phyloP scores from a whole-genome alignment of 2,888 invertebrate genomes.

The Heliconius ismenius region DNA sequence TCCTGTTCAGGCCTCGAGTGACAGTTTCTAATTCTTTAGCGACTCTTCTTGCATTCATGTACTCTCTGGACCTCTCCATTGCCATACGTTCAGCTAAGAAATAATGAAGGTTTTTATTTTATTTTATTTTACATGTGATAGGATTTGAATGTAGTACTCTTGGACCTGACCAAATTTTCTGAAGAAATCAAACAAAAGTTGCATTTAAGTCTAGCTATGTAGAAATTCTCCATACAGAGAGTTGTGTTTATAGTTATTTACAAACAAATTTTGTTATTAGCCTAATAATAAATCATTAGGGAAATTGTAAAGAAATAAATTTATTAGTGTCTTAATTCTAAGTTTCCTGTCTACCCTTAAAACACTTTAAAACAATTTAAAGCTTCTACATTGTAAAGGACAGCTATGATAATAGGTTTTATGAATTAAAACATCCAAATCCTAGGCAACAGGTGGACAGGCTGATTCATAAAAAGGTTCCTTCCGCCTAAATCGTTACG shows the following conservation, averaged over 20 bases:
- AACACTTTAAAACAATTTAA: too few relatives aligned
- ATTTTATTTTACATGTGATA: not conserved
- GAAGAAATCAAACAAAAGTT: not conserved
- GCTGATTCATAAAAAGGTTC: too few relatives aligned
- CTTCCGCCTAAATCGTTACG: too few relatives aligned
- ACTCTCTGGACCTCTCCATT: conserved; percentile 96
- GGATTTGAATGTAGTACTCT: not conserved
- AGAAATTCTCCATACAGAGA: not conserved
- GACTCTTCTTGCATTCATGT: conserved; percentile 97
- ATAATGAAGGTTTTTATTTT: not conserved
- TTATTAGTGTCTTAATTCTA: not conserved
- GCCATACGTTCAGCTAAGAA: conserved; percentile 95
- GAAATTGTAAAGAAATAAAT: too few relatives aligned
- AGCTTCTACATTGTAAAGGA: too few relatives aligned
- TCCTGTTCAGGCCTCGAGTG: conserved; percentile 96
- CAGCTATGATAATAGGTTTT: too few relatives aligned
- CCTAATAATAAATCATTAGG: too few relatives aligned
- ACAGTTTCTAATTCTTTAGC: conserved; percentile 98
- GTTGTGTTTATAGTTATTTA: not conserved
- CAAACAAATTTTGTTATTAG: too few relatives aligned
- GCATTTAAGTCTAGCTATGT: not conserved
- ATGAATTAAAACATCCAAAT: too few relatives aligned
- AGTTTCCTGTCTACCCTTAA: not conserved
- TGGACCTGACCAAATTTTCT: not conserved
- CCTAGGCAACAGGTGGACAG: too few relatives aligned